Base-by-base conservation (phyloP, 2,888 invertebrate species). In the Blastobasis lacticolella region DNA sequence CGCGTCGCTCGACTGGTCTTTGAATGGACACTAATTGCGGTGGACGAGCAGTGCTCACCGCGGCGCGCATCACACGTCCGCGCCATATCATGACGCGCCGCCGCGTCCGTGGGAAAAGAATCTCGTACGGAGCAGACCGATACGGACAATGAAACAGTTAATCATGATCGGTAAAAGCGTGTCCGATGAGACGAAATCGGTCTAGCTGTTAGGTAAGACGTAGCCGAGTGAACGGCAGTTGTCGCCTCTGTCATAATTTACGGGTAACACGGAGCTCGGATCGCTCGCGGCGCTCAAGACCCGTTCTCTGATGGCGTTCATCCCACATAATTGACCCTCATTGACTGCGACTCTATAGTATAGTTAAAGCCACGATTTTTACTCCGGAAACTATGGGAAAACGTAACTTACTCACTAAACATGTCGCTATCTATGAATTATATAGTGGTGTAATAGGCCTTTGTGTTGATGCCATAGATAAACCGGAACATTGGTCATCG, bases 21-120 rank as follows among this genome's bases (percentile, higher is more conserved):
- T 81, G 72, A 81, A 83, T 83, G 79, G 73, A 62, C 73, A 71
- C 71, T 81, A 81, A 84, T 84, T 83, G 76, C 70, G 63, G 69
- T 66, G 69, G 74, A 78, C 70, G 71, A 70, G 69, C 67, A 67
- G 67, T 66, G 66, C 66, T 66, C 63, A 23, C 23, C 23, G 23
- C 23, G 23, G 23, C 67, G 68, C 64, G 63, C 69, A 67, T 67
- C 68, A 69, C 63, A 65, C 69, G 67, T 73, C 69, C 64, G 62
- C 62, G 67, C 56, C 55, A 59, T 65, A 62, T 67, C 66, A 69
- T 60, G 64, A 64, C 60, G 56, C 64, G 63, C 61, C 69, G 70
- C 73, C 69, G 67, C 63, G 66, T 65, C 64, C 74, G 75, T 79
- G 78, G 75, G 74, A 78, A 77, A 73, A 65, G 67, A 74, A 75